A percentile compares a stretch with the other conserved stretches of the same genome.
phyloP scores from a whole-genome alignment of 1,140 invertebrate species.

The Lucilia sericata region DNA sequence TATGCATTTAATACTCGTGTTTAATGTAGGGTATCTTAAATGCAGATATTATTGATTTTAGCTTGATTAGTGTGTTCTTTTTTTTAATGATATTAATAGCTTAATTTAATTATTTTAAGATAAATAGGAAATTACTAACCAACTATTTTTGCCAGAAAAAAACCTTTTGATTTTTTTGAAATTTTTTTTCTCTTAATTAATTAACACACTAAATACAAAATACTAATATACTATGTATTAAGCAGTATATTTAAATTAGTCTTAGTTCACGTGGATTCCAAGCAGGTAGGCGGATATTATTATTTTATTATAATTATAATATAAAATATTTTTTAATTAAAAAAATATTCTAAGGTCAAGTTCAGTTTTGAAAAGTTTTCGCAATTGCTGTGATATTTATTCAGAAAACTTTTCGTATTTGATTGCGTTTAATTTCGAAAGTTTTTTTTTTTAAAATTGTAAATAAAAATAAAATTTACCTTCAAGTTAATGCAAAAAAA shows the following conservation, averaged over 20 bases:
- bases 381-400: not conserved
- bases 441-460: not conserved
- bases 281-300: not conserved
- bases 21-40: not conserved
- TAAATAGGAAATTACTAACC: constrained; percentile 29
- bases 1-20: not conserved
- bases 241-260: not conserved
- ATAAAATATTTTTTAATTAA: not conserved
- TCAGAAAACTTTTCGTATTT: not conserved
- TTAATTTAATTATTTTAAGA: not conserved
- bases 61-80: not conserved
- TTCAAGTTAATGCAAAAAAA: not conserved
- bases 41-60: not conserved
- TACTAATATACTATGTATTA: not conserved
- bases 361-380: constrained; percentile 18
- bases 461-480: constrained; percentile 24
- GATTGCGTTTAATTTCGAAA: not conserved
- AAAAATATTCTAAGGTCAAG: constrained; percentile 31
- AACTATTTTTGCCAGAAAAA: constrained; percentile 17
- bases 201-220: not conserved
- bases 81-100: constrained; percentile 7
- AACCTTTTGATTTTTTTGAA: not conserved
- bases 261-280: not conserved
- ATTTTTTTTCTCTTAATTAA: not conserved
- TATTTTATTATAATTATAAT: not conserved